Conservation (phyloP, 2,113 vertebrate genomes). For the Tachysurus fulvidraco region DNA sequence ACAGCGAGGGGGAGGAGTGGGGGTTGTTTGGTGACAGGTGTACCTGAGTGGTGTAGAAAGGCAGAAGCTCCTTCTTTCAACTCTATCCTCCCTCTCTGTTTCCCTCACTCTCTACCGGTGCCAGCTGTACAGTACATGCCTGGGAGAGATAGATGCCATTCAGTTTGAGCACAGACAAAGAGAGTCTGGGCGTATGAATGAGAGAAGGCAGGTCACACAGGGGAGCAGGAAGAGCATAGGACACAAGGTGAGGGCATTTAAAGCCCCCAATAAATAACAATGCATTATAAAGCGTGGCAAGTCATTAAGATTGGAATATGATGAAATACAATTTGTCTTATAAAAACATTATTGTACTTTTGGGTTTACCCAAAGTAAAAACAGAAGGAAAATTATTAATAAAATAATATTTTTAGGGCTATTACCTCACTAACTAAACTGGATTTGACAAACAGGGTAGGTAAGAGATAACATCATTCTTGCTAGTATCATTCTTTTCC, state of each 20-base stretch:
- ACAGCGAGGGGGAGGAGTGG: constrained; percentile 14
- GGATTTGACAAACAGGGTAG: background rate
- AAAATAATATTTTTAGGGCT: background rate
- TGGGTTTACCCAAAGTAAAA: background rate
- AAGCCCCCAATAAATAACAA: constrained; percentile 2
- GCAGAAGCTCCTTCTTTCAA: constrained; percentile 24
- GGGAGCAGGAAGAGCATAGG: constrained; percentile 15
- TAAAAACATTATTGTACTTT: background rate
- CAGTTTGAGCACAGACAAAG: constrained; percentile 63
- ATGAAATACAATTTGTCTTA: background rate
- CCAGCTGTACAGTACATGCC: constrained; percentile 14
- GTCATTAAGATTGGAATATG: background rate
- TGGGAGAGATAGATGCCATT: constrained; percentile 53
- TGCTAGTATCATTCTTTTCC: background rate
- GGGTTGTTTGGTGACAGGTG: constrained; percentile 64
- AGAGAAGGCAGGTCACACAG: constrained; percentile 44
- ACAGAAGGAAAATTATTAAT: background rate
- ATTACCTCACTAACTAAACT: too few relatives aligned
- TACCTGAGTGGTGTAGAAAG: constrained; percentile 33
- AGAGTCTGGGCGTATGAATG: constrained; percentile 56
- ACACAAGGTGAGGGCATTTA: constrained; percentile 5
- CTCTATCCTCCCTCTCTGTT: background rate
- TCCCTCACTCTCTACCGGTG: constrained; percentile 21
- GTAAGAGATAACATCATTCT: background rate
- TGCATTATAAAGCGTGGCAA: constrained; percentile 11